These are phyloP conservation scores for Scomber colias DNA, from an alignment of 2,113 vertebrate species.

Conservation along the genomic window DNA sequence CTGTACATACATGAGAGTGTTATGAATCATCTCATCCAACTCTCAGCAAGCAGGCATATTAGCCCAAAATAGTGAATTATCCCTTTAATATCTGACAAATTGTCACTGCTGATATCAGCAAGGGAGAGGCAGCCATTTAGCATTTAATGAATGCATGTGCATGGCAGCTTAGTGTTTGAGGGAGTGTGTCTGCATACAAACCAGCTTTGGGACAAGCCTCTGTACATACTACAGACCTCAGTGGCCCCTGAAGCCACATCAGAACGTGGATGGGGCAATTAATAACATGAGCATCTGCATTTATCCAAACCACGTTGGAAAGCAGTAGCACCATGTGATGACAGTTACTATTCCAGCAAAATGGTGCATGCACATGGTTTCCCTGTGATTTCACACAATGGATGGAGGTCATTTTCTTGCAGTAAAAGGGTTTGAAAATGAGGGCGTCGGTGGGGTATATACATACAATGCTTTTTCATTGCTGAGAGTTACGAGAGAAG, in stretches of 20 bases:
- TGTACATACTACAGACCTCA: conserved; percentile 51
- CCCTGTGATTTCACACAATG: conserved; percentile 4
- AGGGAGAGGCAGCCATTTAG: neutral
- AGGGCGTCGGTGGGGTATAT: neutral
- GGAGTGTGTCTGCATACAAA: conserved; percentile 68
- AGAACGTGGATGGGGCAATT: conserved; percentile 29
- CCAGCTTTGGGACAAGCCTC: conserved; percentile 27
- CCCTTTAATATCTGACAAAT: conserved; percentile 1
- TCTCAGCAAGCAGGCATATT: neutral
- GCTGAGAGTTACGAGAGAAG: conserved; percentile 49
- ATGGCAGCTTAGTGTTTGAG: conserved; percentile 51
- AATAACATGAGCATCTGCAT: conserved; percentile 47
- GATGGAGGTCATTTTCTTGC: conserved; percentile 21
- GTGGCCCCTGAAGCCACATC: conserved; percentile 48
- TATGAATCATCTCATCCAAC: conserved; percentile 8
- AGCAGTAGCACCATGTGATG: conserved; percentile 15
- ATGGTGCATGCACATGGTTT: neutral
- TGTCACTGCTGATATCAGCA: neutral
- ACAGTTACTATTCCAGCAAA: conserved; percentile 7
- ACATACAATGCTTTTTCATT: conserved; percentile 29
- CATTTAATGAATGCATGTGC: conserved; percentile 61
- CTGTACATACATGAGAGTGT: neutral
- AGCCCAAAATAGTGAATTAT: neutral
- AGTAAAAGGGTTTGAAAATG: conserved; percentile 1
- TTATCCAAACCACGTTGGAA: conserved; percentile 27